Conservation (phyloP, 2,113 vertebrate species). For the Pteruthius melanotis region DNA sequence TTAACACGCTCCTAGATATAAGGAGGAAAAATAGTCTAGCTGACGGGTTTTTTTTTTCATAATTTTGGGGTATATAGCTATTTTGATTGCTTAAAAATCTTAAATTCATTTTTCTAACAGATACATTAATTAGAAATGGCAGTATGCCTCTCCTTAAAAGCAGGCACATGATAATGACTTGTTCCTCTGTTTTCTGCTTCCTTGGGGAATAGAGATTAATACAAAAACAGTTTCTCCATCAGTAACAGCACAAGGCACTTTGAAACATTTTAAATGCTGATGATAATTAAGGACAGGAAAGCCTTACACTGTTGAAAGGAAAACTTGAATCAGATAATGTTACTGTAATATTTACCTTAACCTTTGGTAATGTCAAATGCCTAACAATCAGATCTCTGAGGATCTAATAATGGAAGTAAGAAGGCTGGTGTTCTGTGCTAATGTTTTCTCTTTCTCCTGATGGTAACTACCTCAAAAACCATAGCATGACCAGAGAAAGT, state of each 20-base stretch:
- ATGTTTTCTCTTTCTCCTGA: neutral
- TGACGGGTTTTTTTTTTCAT: neutral
- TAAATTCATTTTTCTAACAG: neutral
- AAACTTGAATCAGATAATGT: neutral
- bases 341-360: neutral
- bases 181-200: neutral
- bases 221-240: neutral
- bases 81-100: neutral
- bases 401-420: neutral
- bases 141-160: neutral
- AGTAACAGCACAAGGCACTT: neutral
- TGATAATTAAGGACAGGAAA: neutral
- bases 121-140: neutral
- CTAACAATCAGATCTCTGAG: neutral
- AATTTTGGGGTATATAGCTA: neutral
- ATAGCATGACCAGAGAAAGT: rapidly evolving
- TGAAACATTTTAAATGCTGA: neutral
- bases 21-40: neutral
- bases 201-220: neutral
- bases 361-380: neutral
- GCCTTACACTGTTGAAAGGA: neutral
- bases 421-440: neutral
- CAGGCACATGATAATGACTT: neutral
- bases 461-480: neutral
- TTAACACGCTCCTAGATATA: neutral